Conservation (phyloP, 2,888 invertebrate species). For the Lottia scabra region DNA sequence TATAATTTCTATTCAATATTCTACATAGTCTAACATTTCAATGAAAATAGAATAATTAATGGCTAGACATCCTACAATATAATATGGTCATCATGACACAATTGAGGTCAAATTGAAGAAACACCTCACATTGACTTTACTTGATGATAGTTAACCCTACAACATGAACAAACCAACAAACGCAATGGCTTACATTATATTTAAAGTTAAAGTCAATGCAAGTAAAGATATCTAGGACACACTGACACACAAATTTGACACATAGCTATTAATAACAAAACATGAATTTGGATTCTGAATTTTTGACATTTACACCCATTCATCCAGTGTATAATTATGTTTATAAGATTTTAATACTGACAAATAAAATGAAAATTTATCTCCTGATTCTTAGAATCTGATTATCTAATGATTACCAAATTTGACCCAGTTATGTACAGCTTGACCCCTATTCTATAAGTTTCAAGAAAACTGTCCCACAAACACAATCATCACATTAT, state of each 20-base stretch:
- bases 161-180: not conserved
- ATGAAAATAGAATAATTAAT: not conserved
- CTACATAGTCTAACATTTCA: not conserved
- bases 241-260: conserved; percentile 4
- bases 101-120: not conserved
- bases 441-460: not conserved
- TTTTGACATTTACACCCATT: too few species aligned
- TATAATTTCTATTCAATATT: too few species aligned
- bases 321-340: too few species aligned
- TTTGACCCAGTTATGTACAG: conserved; percentile 1
- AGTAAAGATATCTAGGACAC: not conserved
- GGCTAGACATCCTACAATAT: not conserved
- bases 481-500: not conserved
- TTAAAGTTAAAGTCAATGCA: not conserved
- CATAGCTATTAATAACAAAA: not conserved
- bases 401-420: not conserved
- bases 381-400: too few species aligned
- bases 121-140: not conserved
- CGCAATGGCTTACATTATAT: not conserved
- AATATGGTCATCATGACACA: not conserved
- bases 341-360: too few species aligned
- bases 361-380: too few species aligned
- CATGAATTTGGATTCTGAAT: too few species aligned
- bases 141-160: not conserved
- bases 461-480: not conserved